Percentiles rank a stretch among this genome's conserved stretches.
Evolutionary conservation across 2,888 invertebrate genomes (phyloP).

Genomic region (Luffia ferchaultella): DNA sequence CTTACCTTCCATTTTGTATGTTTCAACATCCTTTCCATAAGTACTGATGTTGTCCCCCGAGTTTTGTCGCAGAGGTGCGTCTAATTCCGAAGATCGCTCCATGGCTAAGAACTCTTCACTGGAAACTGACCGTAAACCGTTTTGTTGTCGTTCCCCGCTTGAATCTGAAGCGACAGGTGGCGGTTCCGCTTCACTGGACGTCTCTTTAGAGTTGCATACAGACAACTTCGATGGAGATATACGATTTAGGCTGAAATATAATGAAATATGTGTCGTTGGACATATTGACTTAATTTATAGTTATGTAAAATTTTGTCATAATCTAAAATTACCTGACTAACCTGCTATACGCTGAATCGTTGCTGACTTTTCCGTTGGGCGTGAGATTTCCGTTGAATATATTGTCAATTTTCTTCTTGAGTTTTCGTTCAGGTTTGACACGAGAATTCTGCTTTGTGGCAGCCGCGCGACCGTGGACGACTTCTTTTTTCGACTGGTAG

Average conservation of each 20-base stretch:
- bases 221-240: constrained; percentile 56
- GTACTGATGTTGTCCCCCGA: constrained; percentile 25
- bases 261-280: not conserved
- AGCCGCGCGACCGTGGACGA: constrained; percentile 24
- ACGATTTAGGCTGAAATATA: constrained; percentile 40
- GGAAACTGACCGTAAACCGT: constrained; percentile 42
- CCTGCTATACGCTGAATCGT: constrained; percentile 89
- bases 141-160: constrained; percentile 38
- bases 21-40: constrained; percentile 32
- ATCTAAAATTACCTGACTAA: constrained; percentile 59
- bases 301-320: not conserved
- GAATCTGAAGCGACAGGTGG: constrained; percentile 43
- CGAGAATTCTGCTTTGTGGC: constrained; percentile 36
- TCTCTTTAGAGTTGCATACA: constrained; percentile 46
- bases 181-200: constrained; percentile 32
- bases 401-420: constrained; percentile 32
- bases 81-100: constrained; percentile 51
- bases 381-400: constrained; percentile 44
- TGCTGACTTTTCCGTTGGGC: constrained; percentile 48
- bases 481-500: constrained; percentile 30
- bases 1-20: constrained; percentile 29
- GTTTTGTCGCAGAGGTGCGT: constrained; percentile 23
- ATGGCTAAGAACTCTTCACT: constrained; percentile 58
- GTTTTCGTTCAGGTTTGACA: constrained; percentile 36
- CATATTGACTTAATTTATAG: not conserved